A percentile compares a stretch with the other conserved stretches of the same genome.
Evolutionary conservation across 23 tunicate genomes (phyloP).

Genomic region (Botrylloides violaceus): DNA sequence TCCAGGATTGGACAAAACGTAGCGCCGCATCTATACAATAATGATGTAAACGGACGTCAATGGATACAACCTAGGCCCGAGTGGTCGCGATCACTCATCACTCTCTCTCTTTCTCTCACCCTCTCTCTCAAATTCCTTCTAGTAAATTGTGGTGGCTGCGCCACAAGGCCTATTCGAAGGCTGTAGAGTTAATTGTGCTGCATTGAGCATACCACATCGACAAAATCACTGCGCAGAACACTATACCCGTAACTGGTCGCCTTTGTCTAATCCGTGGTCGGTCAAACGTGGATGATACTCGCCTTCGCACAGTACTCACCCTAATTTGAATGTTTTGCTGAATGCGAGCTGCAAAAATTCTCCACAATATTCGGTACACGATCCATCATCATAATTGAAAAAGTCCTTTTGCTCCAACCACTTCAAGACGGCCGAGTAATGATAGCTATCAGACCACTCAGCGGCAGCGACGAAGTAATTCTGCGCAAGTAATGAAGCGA

Average conservation of each 20-base stretch:
- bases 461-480: slow-evolving; percentile 10
- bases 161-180: too few species aligned
- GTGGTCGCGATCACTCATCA: too few species aligned
- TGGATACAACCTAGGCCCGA: too few species aligned
- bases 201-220: not conserved
- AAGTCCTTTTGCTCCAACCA: not conserved
- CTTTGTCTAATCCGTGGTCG: not conserved
- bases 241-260: not conserved
- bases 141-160: too few species aligned
- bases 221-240: not conserved
- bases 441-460: slow-evolving; percentile 7
- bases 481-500: too few species aligned
- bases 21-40: slow-evolving; percentile 23
- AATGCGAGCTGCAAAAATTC: slow-evolving; percentile 3
- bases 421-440: slow-evolving; percentile 9
- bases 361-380: slow-evolving; percentile 8
- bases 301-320: not conserved
- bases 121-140: too few species aligned
- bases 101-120: too few species aligned
- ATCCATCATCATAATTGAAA: slow-evolving; percentile 6
- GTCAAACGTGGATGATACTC: not conserved
- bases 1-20: slow-evolving; percentile 6
- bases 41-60: too few species aligned
- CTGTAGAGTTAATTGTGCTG: too few species aligned
- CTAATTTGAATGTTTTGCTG: slow-evolving; percentile 13